A percentile compares a stretch with the other conserved stretches of the same genome.
Evolutionary conservation across 2,888 invertebrate species (phyloP).

Genomic region (Lasiommata megera): DNA sequence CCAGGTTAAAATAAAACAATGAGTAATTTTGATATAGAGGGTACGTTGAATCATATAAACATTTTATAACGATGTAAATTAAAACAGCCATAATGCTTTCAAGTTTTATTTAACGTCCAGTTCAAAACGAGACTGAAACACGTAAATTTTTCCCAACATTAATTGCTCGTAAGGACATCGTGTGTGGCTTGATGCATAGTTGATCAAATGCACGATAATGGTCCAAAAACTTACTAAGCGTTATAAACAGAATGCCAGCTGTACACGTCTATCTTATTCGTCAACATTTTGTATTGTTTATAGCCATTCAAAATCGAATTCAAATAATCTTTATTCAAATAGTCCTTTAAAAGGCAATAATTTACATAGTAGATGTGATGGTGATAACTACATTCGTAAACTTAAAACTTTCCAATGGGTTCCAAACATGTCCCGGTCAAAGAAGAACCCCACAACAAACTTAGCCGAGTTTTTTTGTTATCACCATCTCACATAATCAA

Average conservation of each 20-base stretch:
- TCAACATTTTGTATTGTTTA: no score
- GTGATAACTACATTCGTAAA: no score
- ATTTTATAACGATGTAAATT: slow-evolving; percentile 8
- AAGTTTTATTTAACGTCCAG: slow-evolving; percentile 4
- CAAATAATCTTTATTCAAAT: no score
- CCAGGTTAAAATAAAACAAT: neutral
- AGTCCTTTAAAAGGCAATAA: no score
- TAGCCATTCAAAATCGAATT: no score
- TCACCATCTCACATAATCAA: no score
- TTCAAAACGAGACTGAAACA: neutral
- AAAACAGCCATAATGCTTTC: slow-evolving; percentile 1
- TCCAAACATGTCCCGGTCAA: no score
- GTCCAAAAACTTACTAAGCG: slow-evolving; percentile 54
- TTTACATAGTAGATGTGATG: no score
- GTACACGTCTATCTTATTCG: neutral
- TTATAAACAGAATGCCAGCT: slow-evolving; percentile 35
- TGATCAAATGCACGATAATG: slow-evolving; percentile 73
- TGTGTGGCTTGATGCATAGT: slow-evolving; percentile 72
- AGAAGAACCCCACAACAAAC: no score
- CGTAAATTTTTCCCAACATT: slow-evolving; percentile 35
- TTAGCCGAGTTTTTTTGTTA: no score
- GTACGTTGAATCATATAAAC: neutral
- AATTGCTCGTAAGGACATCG: slow-evolving; percentile 68
- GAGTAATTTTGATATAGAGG: neutral
- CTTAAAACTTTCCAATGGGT: no score